Conservation (phyloP, 1,140 invertebrate species). For the Drosophila subobscura region DNA sequence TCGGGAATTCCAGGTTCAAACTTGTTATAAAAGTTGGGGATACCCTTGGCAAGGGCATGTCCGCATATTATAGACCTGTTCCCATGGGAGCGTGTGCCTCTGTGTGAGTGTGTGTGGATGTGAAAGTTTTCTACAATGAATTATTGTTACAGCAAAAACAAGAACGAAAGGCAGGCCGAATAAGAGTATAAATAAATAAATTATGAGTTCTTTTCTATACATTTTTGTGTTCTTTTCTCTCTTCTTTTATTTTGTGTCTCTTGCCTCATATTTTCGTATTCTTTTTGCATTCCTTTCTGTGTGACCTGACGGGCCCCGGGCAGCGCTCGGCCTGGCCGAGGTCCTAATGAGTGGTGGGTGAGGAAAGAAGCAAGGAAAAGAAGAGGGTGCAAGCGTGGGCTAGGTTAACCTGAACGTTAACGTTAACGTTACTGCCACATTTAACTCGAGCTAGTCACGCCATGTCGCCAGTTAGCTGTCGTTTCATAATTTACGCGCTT, state of each 20-base stretch:
- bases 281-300: slow-evolving; percentile 58
- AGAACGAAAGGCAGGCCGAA: slow-evolving; percentile 38
- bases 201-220: slow-evolving; percentile 64
- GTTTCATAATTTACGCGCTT: slow-evolving; percentile 80
- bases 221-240: slow-evolving; percentile 47
- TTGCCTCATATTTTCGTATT: slow-evolving; percentile 28
- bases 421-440: slow-evolving; percentile 43
- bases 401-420: slow-evolving; percentile 52
- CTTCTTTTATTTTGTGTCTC: slow-evolving; percentile 28
- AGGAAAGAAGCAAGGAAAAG: not conserved
- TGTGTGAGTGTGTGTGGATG: slow-evolving; percentile 26
- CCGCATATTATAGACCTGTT: slow-evolving; percentile 30
- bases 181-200: slow-evolving; percentile 74
- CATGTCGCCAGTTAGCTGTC: slow-evolving; percentile 72
- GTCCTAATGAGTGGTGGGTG: not conserved
- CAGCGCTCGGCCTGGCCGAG: slow-evolving; percentile 16
- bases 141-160: slow-evolving; percentile 75
- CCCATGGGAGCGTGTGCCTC: slow-evolving; percentile 1
- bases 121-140: slow-evolving; percentile 66
- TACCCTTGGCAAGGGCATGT: slow-evolving; percentile 36
- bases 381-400: slow-evolving; percentile 2
- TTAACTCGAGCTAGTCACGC: slow-evolving; percentile 69
- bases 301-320: slow-evolving; percentile 48
- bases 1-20: no score
- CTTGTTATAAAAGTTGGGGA: not conserved